Base-by-base conservation (phyloP, 2,113 vertebrate species). In the Barnardius zonarius region DNA sequence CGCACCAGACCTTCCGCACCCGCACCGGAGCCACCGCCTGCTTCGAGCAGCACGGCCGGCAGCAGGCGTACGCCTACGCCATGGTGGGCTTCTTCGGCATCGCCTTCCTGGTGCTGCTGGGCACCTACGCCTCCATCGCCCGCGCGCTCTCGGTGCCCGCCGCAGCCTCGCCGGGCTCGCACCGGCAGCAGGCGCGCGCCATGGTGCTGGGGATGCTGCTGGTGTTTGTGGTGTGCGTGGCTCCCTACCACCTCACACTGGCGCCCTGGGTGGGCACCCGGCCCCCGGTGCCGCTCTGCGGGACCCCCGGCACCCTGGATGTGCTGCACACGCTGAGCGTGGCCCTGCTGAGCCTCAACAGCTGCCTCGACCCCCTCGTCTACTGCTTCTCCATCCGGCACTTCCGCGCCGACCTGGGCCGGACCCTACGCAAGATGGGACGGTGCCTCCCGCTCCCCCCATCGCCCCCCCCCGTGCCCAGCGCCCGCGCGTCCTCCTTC, bases 291-390 rank as follows among this genome's bases (percentile, higher is more conserved):
- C 74, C 52, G 0, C 72, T 46, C 69, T 97, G 96, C 3, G 31
- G 9, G 3, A 55, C 96, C 30, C 57, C 91, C 0, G 69, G 78
- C 25, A 17, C 70, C 9, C 79, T 97, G 48, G 83, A 97, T 0
- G 43, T 97, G 83, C 91, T 96, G 55, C 97, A 97, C 59, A 49
- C 69, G 0, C 77, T 98, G 73, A 97, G 95, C 1, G 88, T 98
- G 79, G 97, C 90, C 49, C 91, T 98, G 91, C 95, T 98, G 61
- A 97, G 97, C 87, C 92, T 97, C 89, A 97, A 97, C 93, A 97
- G 97, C 92, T 97, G 97, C 96, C 85, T 97, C 10, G 97, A 98
- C 69, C 96, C 95, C 2, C 90, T 98, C 8, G 33, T 97, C 84
- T 98, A 96, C 72, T 98, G 97, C 93, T 98, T 96, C 78, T 97